Conservation (phyloP, 2,113 vertebrate genomes). For the Abramis brama region DNA sequence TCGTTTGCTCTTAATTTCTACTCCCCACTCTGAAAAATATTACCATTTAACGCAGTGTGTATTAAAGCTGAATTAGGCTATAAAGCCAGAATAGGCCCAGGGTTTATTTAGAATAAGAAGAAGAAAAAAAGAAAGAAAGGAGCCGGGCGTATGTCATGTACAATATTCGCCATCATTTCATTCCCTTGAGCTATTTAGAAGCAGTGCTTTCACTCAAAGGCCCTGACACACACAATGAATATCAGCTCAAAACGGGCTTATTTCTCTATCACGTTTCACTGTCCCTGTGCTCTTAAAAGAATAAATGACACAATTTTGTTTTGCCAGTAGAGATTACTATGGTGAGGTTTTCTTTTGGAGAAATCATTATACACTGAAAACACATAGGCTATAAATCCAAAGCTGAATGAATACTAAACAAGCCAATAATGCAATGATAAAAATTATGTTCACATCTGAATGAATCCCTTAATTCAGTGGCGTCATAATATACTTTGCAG, state of each 20-base stretch:
- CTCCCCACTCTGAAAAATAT: constrained; percentile 1
- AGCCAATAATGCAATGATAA: not conserved
- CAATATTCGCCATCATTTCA: constrained; percentile 48
- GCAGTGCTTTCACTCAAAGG: constrained; percentile 53
- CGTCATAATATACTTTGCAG: too few relatives aligned
- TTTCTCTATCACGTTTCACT: constrained; percentile 24
- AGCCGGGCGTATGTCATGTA: constrained; percentile 49
- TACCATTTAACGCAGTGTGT: not conserved
- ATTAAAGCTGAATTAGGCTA: not conserved
- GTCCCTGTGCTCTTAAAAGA: not conserved
- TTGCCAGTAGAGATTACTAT: not conserved
- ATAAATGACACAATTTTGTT: constrained; percentile 6
- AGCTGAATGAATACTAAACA: not conserved
- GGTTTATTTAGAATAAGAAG: constrained; percentile 10
- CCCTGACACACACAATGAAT: constrained; percentile 49
- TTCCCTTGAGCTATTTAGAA: constrained; percentile 53
- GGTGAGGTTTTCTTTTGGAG: not conserved
- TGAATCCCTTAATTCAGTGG: not conserved
- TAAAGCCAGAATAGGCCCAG: not conserved
- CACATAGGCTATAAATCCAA: not conserved
- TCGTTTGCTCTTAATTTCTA: not conserved
- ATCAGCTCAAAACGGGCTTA: constrained; percentile 37
- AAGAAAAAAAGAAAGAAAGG: not conserved
- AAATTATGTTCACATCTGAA: not conserved
- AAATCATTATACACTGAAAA: not conserved